Conservation (phyloP, 2,113 vertebrate species). For the Ptilorrhoa leucosticta region DNA sequence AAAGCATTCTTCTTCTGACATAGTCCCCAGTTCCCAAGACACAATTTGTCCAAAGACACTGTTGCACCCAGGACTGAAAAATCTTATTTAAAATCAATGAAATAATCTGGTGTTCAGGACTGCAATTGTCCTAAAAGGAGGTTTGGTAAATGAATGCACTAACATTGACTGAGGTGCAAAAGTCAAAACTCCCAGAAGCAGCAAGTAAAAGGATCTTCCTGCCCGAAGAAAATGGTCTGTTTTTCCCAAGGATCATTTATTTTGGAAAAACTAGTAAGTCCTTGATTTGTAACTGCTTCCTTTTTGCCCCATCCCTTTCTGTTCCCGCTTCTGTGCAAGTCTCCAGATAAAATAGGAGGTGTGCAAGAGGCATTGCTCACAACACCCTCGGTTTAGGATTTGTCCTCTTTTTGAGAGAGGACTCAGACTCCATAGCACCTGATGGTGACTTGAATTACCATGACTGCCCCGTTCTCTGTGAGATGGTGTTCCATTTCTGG, state of each 20-base stretch:
- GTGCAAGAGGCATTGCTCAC: background rate
- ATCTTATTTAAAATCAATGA: background rate
- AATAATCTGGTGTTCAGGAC: background rate
- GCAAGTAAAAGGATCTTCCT: background rate
- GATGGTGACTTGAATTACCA: background rate
- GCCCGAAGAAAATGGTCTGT: background rate
- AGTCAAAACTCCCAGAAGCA: background rate
- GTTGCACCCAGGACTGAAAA: background rate
- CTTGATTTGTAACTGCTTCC: background rate
- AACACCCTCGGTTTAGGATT: background rate
- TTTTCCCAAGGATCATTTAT: background rate
- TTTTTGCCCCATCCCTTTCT: background rate
- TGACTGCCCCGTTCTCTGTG: rapidly evolving
- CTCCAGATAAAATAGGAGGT: background rate
- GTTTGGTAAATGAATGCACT: background rate
- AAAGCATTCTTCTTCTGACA: background rate
- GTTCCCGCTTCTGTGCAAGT: background rate
- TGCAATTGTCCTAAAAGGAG: background rate
- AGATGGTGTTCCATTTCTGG: background rate
- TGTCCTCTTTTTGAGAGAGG: background rate
- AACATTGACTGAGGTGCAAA: background rate
- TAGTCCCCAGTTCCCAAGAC: background rate
- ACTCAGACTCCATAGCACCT: background rate
- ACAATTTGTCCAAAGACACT: background rate
- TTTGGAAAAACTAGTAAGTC: background rate